Percentiles rank a stretch among this genome's conserved stretches.
Evolutionary conservation across 1,140 invertebrate species (phyloP).

Genomic region (Drosophila watanabei): DNA sequence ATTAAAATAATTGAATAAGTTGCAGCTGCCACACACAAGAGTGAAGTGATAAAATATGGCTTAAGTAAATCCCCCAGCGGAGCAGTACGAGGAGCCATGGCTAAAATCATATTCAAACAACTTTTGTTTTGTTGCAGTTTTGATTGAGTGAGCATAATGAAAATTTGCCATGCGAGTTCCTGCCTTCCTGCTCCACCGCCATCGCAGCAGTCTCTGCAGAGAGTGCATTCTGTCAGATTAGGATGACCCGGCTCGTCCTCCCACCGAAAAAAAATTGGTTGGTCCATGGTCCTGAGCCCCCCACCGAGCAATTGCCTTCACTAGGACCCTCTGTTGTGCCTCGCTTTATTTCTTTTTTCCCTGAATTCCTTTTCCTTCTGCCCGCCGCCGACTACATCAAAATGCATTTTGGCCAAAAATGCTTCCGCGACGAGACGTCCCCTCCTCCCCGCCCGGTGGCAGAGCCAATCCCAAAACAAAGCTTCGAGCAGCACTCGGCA

Average conservation of each 20-base stretch:
- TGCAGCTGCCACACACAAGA: slow-evolving; percentile 54
- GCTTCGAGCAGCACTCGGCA: slow-evolving; percentile 67
- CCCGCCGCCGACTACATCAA: slow-evolving; percentile 65
- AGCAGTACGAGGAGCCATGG: slow-evolving; percentile 9
- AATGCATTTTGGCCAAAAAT: slow-evolving; percentile 76
- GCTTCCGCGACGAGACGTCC: slow-evolving; percentile 32
- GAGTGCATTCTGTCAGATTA: slow-evolving; percentile 72
- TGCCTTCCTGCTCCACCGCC: background rate
- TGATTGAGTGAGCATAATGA: slow-evolving; percentile 66
- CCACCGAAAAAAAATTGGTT: slow-evolving; percentile 18
- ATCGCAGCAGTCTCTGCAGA: slow-evolving; percentile 25
- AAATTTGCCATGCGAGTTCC: slow-evolving; percentile 51
- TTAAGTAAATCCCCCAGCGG: slow-evolving; percentile 64
- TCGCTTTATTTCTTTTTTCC: slow-evolving; percentile 10
- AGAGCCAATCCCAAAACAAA: slow-evolving; percentile 68
- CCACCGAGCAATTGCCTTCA: slow-evolving; percentile 42
- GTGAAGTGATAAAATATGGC: slow-evolving; percentile 65
- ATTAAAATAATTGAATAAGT: slow-evolving; percentile 84
- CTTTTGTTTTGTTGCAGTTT: slow-evolving; percentile 74
- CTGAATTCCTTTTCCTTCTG: slow-evolving; percentile 35
- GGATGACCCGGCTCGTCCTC: slow-evolving; percentile 14
- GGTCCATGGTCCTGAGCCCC: background rate
- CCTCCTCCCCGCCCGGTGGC: background rate
- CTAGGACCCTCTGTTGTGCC: slow-evolving; percentile 11
- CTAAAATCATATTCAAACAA: slow-evolving; percentile 73